These are phyloP conservation scores for Megaptera novaeangliae DNA, from an alignment of 2,113 vertebrate genomes.

Conservation along the genomic window DNA sequence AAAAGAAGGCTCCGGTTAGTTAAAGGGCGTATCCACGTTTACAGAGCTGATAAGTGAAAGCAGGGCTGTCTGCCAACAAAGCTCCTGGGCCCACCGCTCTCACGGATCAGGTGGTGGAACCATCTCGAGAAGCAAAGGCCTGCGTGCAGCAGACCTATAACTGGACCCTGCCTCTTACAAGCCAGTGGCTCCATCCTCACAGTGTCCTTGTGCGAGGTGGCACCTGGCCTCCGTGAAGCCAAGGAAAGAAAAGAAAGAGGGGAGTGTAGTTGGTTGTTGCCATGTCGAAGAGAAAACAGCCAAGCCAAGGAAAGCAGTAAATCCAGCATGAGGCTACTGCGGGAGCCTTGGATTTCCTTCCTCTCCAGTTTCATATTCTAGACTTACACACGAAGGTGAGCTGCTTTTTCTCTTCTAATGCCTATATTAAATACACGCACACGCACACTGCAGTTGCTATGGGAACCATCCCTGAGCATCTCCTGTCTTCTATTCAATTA, in stretches of 20 bases:
- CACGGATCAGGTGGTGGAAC: fast-evolving
- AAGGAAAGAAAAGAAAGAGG: not conserved
- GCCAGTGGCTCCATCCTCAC: not conserved
- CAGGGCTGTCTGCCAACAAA: not conserved
- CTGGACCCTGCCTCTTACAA: not conserved
- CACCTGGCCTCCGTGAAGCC: not conserved
- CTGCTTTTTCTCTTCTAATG: not conserved
- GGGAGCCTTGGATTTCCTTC: fast-evolving
- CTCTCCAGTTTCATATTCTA: not conserved
- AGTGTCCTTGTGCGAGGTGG: not conserved
- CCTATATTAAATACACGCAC: not conserved
- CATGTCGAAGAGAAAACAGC: not conserved
- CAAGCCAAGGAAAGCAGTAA: not conserved
- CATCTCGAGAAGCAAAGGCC: not conserved
- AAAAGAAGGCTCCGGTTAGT: not conserved
- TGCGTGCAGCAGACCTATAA: fast-evolving
- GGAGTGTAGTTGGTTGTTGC: not conserved
- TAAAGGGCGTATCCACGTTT: fast-evolving
- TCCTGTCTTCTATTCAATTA: constrained; percentile 54
- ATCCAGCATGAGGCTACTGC: not conserved
- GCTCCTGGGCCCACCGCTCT: fast-evolving
- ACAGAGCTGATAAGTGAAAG: not conserved
- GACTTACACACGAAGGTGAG: not conserved
- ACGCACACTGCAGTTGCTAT: constrained; percentile 52
- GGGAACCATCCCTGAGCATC: constrained; percentile 51